Base-by-base conservation (phyloP, 2,888 invertebrate species). In the Ectemnius continuus region DNA sequence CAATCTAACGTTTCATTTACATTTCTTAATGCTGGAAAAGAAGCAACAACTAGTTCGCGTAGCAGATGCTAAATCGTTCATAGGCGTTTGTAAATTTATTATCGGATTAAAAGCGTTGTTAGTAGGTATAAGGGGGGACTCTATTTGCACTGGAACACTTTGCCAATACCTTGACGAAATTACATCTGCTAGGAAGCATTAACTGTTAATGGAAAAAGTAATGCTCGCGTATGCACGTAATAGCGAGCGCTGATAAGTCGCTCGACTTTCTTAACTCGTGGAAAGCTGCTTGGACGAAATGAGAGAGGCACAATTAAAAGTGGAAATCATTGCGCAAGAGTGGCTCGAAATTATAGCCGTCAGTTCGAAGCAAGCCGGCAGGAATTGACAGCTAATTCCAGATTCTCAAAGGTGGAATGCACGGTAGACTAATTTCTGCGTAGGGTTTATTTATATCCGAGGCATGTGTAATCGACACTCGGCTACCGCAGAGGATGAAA, bases 401-500 rank as follows among this genome's bases (percentile, higher is more conserved):
- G 6, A 6, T 36, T 46, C n/a, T 56, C 16, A 58, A 61, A 73
- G 75, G 73, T 70, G 72, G 61, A 67, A 71, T 64, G 75, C 68
- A 70, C 61, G 72, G 47, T 73, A 78, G 77, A 80, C 80, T 80
- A 82, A 83, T 80, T 80, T 82, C 81, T 73, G 75, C 70, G 75
- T 18, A 36, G 60, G 80, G 80, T 84, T 86, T 87, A 85, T 86
- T 87, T 84, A 85, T 79, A 76, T 75, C 76, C 59, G 70, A 67
- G 70, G 66, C 70, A 68, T 36, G 71, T 88, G 86, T 88, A 88
- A 88, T 86, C 84, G 86, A 88, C 85, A 88, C 88, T 87, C 80
- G 78, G 88, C 89, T 89, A 89, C 89, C 81, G 88, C 82, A 76
- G 76, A 81, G 70, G 5, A 36, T 79, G 76, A 62, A 69, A 75